Conservation (phyloP, 2,888 invertebrate species). For the Entomobrya multifasciata region DNA sequence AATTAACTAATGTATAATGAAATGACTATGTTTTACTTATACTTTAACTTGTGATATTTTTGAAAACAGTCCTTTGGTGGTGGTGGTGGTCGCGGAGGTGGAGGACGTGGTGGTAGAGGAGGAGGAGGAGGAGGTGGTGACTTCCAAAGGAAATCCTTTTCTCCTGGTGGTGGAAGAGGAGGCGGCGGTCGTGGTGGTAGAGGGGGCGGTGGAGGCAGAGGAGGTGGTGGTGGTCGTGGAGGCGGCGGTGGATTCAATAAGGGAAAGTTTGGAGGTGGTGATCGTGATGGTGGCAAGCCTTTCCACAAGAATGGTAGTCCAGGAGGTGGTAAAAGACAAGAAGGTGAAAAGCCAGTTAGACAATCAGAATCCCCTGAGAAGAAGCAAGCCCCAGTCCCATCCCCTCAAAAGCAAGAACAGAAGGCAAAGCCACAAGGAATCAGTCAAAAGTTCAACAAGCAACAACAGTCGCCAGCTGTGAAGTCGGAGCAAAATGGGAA, state of each 20-base stretch:
- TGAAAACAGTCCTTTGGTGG: too few relatives aligned
- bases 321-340: neutral
- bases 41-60: too few relatives aligned
- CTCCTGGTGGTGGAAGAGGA: neutral
- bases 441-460: slow-evolving; percentile 40
- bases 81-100: neutral
- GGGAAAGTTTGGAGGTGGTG: slow-evolving; percentile 1
- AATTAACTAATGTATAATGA: too few relatives aligned
- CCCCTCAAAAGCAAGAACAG: neutral
- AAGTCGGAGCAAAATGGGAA: slow-evolving; percentile 59
- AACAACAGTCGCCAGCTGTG: neutral
- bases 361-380: neutral
- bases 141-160: neutral
- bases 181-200: neutral
- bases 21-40: too few relatives aligned
- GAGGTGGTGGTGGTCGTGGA: neutral
- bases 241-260: neutral
- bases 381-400: neutral
- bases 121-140: neutral
- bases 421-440: slow-evolving; percentile 14
- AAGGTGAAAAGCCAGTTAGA: neutral
- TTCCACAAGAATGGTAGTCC: slow-evolving; percentile 22
- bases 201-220: neutral
- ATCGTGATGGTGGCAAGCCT: slow-evolving; percentile 7
- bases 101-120: too few relatives aligned